These are phyloP conservation scores for Lycaon pictus DNA, from an alignment of 2,113 vertebrate species.

Conservation along the genomic window DNA sequence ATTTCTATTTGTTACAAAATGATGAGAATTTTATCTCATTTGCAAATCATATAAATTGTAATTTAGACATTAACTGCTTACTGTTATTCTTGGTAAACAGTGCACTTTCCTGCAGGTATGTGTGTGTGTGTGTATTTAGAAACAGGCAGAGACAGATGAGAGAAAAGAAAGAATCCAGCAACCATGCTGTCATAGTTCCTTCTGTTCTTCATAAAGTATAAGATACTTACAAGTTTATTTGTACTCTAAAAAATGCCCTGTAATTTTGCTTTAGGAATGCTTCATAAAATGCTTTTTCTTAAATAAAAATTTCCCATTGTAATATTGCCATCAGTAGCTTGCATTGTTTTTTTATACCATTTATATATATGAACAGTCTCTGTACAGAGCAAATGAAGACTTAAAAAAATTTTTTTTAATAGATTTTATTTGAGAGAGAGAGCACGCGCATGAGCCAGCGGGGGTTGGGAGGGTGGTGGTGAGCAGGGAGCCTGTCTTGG, in stretches of 20 bases:
- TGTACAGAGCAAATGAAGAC: constrained; percentile 34
- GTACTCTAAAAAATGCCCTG: neutral
- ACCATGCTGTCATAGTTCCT: accelerated
- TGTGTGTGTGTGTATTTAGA: neutral
- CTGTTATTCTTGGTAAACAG: neutral
- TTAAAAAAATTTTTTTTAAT: neutral
- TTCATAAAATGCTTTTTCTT: constrained; percentile 31
- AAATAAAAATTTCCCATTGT: constrained; percentile 52
- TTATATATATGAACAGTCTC: neutral
- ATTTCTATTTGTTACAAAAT: constrained; percentile 6
- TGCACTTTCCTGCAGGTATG: neutral
- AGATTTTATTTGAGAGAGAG: neutral
- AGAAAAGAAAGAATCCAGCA: neutral
- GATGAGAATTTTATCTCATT: constrained; percentile 11
- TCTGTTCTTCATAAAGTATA: neutral
- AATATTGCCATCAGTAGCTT: constrained; percentile 28
- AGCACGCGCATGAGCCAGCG: neutral
- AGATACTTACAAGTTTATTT: neutral
- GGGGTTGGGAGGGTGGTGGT: neutral
- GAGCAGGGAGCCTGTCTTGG: neutral
- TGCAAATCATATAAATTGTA: neutral
- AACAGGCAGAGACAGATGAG: neutral
- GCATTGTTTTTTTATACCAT: neutral
- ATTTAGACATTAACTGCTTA: neutral
- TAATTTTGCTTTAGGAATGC: constrained; percentile 5